Conservation (phyloP, 2,888 invertebrate genomes). For the Drosophila sordidapex region DNA sequence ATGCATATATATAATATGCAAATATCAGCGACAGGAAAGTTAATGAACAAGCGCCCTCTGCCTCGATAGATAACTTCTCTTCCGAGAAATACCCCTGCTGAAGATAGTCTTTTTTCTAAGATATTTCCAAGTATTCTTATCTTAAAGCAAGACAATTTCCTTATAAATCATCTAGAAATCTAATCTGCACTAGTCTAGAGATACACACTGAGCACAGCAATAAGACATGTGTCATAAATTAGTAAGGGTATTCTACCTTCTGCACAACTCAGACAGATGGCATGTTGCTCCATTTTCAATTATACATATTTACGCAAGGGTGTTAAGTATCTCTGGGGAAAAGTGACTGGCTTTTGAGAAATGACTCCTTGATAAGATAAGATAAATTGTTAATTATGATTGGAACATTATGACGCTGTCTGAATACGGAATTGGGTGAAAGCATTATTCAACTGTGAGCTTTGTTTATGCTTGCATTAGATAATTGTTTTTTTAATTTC, state of each 20-base stretch:
- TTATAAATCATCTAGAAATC: neutral
- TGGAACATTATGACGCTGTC: slow-evolving; percentile 4
- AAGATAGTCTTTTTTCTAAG: neutral
- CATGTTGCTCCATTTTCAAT: slow-evolving; percentile 4
- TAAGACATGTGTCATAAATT: neutral
- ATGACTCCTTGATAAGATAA: slow-evolving; percentile 12
- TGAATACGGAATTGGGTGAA: neutral
- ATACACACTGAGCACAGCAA: neutral
- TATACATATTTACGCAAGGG: slow-evolving; percentile 2
- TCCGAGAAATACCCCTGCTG: neutral
- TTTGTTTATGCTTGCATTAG: neutral
- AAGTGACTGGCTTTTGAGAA: slow-evolving; percentile 5
- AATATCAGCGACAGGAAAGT: slow-evolving; percentile 48
- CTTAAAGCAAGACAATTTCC: neutral
- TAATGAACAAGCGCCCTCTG: slow-evolving; percentile 60
- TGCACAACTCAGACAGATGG: neutral
- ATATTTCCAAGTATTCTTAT: neutral
- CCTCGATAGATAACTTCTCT: slow-evolving; percentile 29
- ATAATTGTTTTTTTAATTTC: slow-evolving; percentile 7
- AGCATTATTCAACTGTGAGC: neutral
- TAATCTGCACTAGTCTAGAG: neutral
- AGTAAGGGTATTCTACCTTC: neutral
- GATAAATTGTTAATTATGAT: slow-evolving; percentile 16
- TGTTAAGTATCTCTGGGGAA: slow-evolving; percentile 5
- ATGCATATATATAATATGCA: slow-evolving; percentile 16